Base-by-base conservation (phyloP, 2,797 vertebrate genomes). In the Aldrovandia affinis region DNA sequence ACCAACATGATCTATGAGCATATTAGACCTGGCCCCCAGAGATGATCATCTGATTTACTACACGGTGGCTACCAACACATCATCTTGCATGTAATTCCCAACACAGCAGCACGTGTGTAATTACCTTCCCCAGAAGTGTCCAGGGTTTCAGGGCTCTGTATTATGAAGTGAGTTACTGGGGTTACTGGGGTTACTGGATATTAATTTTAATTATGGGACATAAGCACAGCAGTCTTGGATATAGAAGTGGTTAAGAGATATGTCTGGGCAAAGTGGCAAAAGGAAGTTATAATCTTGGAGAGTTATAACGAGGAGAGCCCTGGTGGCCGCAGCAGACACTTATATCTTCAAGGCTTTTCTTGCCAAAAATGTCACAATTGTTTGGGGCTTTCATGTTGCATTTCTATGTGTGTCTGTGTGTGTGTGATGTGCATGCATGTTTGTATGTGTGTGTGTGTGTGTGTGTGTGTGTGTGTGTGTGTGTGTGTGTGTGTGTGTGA, bases 171-270 rank as follows among this genome's bases (percentile, higher is more conserved):
- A 57, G 50, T 4, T 33, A 83, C n/a, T n/a, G n/a, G 81, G 52
- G 54, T 55, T 83, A 75, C 28, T 36, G 68, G n/a, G n/a, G 20
- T 15, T n/a, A 20, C 50, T 83, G 42, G 50, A 55, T 54, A 47
- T 18, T 79, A 25, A 79, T 55, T 65, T 73, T 75, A 55, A 50
- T 61, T 52, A 47, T 39, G 50, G 81, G 30, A n/a, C n/a, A n/a
- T n/a, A n/a, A n/a, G n/a, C 12, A 50, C 6, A 50, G 47, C 47
- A 50, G 6, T 12, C 47, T 50, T 5, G 47, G 47, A 50, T 50
- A 50, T 50, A 5, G 12, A 50, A 50, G 12, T 50, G 47, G 50
- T 82, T 54, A 36, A 22, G 20, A 50, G 12, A 50, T 50, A 50
- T 12, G 59, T 36, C 30, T 36, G 36, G 39, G 25, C 39, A 42